phyloP scores from a whole-genome alignment of 2,888 invertebrate species.

The Tethea ocularis region DNA sequence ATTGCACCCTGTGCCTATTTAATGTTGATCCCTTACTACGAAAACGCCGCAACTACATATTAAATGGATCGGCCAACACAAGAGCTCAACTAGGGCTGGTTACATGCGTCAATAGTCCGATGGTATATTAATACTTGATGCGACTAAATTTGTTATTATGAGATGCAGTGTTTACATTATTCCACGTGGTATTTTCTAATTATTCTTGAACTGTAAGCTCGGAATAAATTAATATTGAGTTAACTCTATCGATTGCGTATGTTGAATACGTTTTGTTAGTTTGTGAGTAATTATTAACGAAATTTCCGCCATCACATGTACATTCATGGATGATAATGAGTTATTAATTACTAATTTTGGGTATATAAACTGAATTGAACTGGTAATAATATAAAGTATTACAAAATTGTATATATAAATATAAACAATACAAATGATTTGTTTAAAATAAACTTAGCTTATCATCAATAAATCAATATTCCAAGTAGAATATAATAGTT shows the following conservation, averaged over 20 bases:
- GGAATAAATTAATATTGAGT: background rate
- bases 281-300: background rate
- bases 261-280: background rate
- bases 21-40: conserved; percentile 24
- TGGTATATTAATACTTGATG: conserved; percentile 26
- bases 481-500: too few relatives aligned
- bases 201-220: background rate
- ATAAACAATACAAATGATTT: too few relatives aligned
- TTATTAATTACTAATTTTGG: too few relatives aligned
- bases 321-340: background rate
- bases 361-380: too few relatives aligned
- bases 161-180: background rate
- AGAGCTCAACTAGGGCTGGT: conserved; percentile 11
- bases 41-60: conserved; percentile 15
- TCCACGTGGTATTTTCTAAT: background rate
- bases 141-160: conserved; percentile 18
- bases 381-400: too few relatives aligned
- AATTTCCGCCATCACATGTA: background rate
- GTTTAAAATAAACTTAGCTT: too few relatives aligned
- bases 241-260: background rate
- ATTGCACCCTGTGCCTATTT: conserved; percentile 29
- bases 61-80: conserved; percentile 10
- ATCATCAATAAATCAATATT: too few relatives aligned
- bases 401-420: too few relatives aligned
- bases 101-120: conserved; percentile 18